Evolutionary conservation across 2,797 vertebrate species (phyloP).

Genomic region (Holocentrus rufus): DNA sequence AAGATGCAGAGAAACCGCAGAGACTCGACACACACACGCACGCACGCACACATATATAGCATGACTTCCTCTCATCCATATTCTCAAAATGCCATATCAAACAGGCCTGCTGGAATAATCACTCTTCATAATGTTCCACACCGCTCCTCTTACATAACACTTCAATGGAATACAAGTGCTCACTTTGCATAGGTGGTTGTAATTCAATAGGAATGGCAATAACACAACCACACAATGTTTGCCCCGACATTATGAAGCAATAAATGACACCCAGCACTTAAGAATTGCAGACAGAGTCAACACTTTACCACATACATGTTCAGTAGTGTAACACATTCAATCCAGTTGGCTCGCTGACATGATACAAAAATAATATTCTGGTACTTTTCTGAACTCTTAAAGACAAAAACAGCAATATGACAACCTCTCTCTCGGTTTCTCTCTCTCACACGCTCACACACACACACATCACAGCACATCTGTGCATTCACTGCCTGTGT

Average conservation of each 20-base stretch:
- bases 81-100: not conserved
- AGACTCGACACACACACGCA: slow-evolving; percentile 41
- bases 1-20: slow-evolving; percentile 40
- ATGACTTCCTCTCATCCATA: slow-evolving; percentile 49
- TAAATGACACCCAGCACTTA: slow-evolving; percentile 1
- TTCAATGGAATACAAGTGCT: slow-evolving; percentile 61
- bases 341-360: too few species aligned
- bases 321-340: not conserved
- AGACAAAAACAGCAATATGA: not conserved
- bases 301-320: not conserved
- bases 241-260: slow-evolving; percentile 9
- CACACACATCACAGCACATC: slow-evolving; percentile 4
- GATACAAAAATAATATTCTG: too few species aligned
- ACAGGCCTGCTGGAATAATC: slow-evolving; percentile 55
- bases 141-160: slow-evolving; percentile 59
- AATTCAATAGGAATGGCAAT: slow-evolving; percentile 31
- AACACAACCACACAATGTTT: slow-evolving; percentile 24
- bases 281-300: not conserved
- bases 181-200: slow-evolving; percentile 47
- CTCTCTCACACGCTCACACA: not conserved
- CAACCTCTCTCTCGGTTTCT: not conserved
- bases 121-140: slow-evolving; percentile 56
- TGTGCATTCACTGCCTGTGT: not conserved
- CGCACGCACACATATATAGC: slow-evolving; percentile 6
- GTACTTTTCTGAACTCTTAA: too few species aligned